Evolutionary conservation across 1,140 invertebrate species (phyloP).

Genomic region (Drosophila grimshawi): DNA sequence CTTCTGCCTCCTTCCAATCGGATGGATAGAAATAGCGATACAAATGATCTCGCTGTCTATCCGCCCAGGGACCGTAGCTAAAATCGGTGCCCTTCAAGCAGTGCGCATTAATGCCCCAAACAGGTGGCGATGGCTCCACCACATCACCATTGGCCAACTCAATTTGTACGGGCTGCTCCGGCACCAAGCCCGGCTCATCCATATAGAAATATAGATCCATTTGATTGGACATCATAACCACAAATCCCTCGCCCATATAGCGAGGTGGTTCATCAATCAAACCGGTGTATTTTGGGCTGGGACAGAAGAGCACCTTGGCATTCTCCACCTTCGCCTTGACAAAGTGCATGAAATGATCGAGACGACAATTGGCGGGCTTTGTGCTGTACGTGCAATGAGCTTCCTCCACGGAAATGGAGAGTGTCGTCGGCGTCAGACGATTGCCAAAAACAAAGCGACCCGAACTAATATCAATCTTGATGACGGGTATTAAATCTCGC

Average conservation of each 20-base stretch:
- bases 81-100: constrained; percentile 98
- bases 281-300: constrained; percentile 96
- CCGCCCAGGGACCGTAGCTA: constrained; percentile 99
- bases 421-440: constrained; percentile 95
- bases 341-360: constrained; percentile 98
- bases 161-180: constrained; percentile 95
- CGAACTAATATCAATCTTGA: constrained; percentile 96
- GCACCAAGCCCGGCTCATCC: constrained; percentile 96
- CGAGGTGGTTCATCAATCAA: constrained; percentile 97
- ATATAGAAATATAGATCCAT: constrained; percentile 98
- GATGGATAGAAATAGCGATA: constrained; percentile 99
- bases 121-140: constrained; percentile 95
- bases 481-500: constrained; percentile 98
- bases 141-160: constrained; percentile 96
- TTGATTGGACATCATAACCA: constrained; percentile 97
- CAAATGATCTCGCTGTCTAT: constrained; percentile 96
- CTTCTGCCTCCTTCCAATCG: constrained; percentile 91
- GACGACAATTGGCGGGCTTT: constrained; percentile 95
- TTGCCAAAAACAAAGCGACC: constrained; percentile 99
- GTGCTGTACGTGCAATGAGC: constrained; percentile 98
- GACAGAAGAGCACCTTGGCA: constrained; percentile 96
- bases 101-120: constrained; percentile 97
- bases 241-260: constrained; percentile 97
- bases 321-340: constrained; percentile 97
- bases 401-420: constrained; percentile 97